Base-by-base conservation (phyloP, 2,797 vertebrate genomes). In the Epinephelus awoara region DNA sequence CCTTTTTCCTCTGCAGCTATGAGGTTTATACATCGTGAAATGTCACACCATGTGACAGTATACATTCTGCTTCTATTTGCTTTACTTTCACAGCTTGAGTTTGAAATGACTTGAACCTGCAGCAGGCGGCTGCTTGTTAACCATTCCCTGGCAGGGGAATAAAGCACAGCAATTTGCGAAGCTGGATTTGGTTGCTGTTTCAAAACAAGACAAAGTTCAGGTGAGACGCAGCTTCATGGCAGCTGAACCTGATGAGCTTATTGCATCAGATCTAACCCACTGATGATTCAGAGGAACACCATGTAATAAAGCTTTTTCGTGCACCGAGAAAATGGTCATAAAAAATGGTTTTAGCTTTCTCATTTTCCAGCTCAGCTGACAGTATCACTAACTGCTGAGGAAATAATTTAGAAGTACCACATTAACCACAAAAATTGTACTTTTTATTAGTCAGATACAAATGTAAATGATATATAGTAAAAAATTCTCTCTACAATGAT, bases 301-400 rank as follows among this genome's bases (percentile, higher is more conserved):
- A 25, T 64, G 2, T 47, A 47, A 49, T 40, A 64, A 18, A 2
- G n/a, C 21, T 25, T n/a, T n/a, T 34, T 57, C 12, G 0, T 46
- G 14, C 3, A 46, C 10, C 15, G 3, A 5, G 15, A 49, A 56
- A 62, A 69, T 49, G 2, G 52, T 47, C 34, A 59, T 23, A 42
- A 14, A 34, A 25, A n/a, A 8, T 62, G 66, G 40, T 47, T 54
- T 40, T n/a, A 47, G 19, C 19, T 44, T 57, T 42, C 21, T 42
- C 12, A 49, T 64, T 63, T 62, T 71, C 67, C 25, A 52, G 44
- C 71, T 58, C 38, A 52, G 42, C 27, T 11, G 18, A 62, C 49
- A 42, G 19, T 11, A 54, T 68, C 25, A 13, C 51, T 13, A 46
- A 46, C 19, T 46, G 42, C 19, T 29, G 19, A 64, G 19, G 21